Evolutionary conservation across 2,888 invertebrate genomes (phyloP).

Genomic region (Zaprionus lineosus): DNA sequence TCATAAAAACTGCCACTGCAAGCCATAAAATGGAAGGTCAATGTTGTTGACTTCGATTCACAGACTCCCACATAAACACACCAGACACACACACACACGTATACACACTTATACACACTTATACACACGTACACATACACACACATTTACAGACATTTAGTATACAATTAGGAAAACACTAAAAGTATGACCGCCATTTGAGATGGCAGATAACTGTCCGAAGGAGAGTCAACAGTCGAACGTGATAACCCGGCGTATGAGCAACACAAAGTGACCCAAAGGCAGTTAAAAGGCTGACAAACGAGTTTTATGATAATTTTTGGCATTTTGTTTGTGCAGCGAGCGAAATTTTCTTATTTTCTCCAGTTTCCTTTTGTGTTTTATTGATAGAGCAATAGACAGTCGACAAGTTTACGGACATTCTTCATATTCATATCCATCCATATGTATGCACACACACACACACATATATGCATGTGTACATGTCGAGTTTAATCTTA

Average conservation of each 20-base stretch:
- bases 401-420: slow-evolving; percentile 3
- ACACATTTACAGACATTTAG: not conserved
- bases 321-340: slow-evolving; percentile 12
- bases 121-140: slow-evolving; percentile 1
- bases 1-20: slow-evolving; percentile 43
- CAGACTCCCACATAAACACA: not conserved
- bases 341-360: slow-evolving; percentile 36
- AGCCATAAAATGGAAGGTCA: slow-evolving; percentile 36
- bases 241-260: slow-evolving; percentile 45
- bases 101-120: not conserved
- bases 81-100: slow-evolving; percentile 1
- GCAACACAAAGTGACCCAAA: slow-evolving; percentile 9
- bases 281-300: slow-evolving; percentile 27
- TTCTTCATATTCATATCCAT: no score
- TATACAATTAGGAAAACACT: slow-evolving; percentile 28
- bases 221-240: slow-evolving; percentile 40
- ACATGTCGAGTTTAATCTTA: no score
- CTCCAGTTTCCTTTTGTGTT: no score
- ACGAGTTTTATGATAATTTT: slow-evolving; percentile 33
- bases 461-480: no score
- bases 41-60: slow-evolving; percentile 7
- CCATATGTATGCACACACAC: no score
- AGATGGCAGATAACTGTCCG: slow-evolving; percentile 28
- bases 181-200: slow-evolving; percentile 21
- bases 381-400: slow-evolving; percentile 45